Conservation (phyloP, 2,113 vertebrate genomes). For the Leptocoma aspasia region DNA sequence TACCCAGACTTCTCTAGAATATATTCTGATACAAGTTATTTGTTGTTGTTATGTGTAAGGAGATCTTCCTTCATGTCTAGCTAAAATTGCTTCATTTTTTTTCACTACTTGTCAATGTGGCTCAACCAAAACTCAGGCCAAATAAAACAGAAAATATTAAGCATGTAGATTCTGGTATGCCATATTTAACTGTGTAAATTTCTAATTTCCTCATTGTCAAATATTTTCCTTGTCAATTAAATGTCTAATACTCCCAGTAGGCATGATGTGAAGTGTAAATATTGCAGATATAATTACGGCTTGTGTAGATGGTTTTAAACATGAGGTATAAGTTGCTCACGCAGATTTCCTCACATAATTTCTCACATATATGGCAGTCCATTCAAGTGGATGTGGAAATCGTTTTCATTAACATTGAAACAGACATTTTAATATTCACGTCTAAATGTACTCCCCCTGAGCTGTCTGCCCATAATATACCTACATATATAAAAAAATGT, state of each 20-base stretch:
- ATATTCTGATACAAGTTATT: neutral
- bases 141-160: neutral
- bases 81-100: neutral
- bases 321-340: neutral
- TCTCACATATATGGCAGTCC: neutral
- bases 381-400: neutral
- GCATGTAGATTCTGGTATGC: neutral
- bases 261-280: neutral
- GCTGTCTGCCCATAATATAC: neutral
- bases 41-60: neutral
- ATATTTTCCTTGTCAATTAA: neutral
- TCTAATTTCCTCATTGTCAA: neutral
- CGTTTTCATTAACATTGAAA: neutral
- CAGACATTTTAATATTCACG: neutral
- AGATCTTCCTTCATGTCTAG: neutral
- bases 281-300: neutral
- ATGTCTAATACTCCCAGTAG: neutral
- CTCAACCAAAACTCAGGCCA: neutral
- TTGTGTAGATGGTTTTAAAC: neutral
- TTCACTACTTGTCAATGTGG: rapidly evolving
- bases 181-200: neutral
- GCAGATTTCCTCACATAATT: neutral
- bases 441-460: neutral
- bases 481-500: neutral
- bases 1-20: neutral